Evolutionary conservation across 2,888 invertebrate genomes (phyloP).

Genomic region (Sepioteuthis lessoniana): DNA sequence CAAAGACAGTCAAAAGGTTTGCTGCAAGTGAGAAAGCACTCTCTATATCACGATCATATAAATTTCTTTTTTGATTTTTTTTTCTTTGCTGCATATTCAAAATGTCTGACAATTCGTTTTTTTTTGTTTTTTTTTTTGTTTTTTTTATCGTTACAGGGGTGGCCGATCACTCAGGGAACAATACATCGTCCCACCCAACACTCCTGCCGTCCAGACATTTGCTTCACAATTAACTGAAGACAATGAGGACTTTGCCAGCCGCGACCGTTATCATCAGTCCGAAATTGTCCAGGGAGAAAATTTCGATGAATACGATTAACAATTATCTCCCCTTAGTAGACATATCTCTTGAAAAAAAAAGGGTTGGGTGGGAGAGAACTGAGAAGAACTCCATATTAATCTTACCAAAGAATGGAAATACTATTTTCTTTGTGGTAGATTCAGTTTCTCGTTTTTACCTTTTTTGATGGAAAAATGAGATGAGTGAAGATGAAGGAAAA

Average conservation of each 20-base stretch:
- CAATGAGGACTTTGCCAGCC: slow-evolving; percentile 93
- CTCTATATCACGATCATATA: no score
- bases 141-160: slow-evolving; percentile 60
- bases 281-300: slow-evolving; percentile 73
- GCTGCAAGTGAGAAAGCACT: no score
- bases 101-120: not conserved
- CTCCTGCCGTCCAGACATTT: slow-evolving; percentile 79
- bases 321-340: slow-evolving; percentile 48
- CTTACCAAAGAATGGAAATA: slow-evolving; percentile 24
- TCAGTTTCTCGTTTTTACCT: not conserved
- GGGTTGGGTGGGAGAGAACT: slow-evolving; percentile 34
- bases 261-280: slow-evolving; percentile 91
- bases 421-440: not conserved
- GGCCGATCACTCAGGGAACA: slow-evolving; percentile 70
- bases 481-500: not conserved
- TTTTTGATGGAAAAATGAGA: not conserved
- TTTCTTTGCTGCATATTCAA: no score
- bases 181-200: slow-evolving; percentile 74
- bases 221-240: slow-evolving; percentile 93
- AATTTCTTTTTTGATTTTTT: no score
- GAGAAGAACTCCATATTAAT: slow-evolving; percentile 43
- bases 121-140: not conserved
- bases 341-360: slow-evolving; percentile 46
- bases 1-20: no score
- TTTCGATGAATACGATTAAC: slow-evolving; percentile 71